These are phyloP conservation scores for Drosophila saltans DNA, from an alignment of 1,140 invertebrate genomes.

Conservation along the genomic window DNA sequence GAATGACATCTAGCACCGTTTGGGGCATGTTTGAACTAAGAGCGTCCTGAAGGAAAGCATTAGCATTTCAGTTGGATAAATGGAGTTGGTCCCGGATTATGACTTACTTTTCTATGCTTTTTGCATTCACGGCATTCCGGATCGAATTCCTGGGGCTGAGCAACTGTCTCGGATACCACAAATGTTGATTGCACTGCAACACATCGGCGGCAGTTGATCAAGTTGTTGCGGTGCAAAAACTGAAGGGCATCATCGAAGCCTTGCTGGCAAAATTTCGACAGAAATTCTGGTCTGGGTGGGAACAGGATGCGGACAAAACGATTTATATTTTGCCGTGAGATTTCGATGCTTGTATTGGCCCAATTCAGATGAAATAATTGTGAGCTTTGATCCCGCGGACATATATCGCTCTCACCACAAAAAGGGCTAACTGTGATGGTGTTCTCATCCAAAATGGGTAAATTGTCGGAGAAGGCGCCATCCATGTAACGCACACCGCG, in stretches of 20 bases:
- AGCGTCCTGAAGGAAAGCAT: slow-evolving; percentile 88
- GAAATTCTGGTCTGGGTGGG: slow-evolving; percentile 95
- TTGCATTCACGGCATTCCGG: slow-evolving; percentile 93
- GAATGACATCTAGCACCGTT: slow-evolving; percentile 92
- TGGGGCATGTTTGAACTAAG: slow-evolving; percentile 93
- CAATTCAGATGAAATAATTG: slow-evolving; percentile 95
- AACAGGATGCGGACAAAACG: slow-evolving; percentile 95
- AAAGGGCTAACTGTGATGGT: slow-evolving; percentile 99
- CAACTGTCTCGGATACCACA: slow-evolving; percentile 87
- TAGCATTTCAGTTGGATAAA: neutral
- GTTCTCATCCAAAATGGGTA: slow-evolving; percentile 96
- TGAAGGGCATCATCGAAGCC: slow-evolving; percentile 98
- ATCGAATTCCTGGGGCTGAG: slow-evolving; percentile 89
- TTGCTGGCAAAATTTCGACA: slow-evolving; percentile 98
- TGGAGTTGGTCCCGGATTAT: neutral
- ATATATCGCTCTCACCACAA: slow-evolving; percentile 99
- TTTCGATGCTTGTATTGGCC: slow-evolving; percentile 97
- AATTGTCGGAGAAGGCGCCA: slow-evolving; percentile 97
- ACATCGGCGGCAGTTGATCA: slow-evolving; percentile 93
- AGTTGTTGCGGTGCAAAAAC: slow-evolving; percentile 95
- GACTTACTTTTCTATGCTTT: slow-evolving; percentile 89
- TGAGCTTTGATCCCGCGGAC: slow-evolving; percentile 95
- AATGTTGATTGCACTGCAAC: slow-evolving; percentile 92
- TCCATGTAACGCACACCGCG: slow-evolving; percentile 97
- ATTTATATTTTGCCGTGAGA: slow-evolving; percentile 96